Evolutionary conservation across 2,113 vertebrate genomes (phyloP).

Genomic region (Mormyrus lacerda): DNA sequence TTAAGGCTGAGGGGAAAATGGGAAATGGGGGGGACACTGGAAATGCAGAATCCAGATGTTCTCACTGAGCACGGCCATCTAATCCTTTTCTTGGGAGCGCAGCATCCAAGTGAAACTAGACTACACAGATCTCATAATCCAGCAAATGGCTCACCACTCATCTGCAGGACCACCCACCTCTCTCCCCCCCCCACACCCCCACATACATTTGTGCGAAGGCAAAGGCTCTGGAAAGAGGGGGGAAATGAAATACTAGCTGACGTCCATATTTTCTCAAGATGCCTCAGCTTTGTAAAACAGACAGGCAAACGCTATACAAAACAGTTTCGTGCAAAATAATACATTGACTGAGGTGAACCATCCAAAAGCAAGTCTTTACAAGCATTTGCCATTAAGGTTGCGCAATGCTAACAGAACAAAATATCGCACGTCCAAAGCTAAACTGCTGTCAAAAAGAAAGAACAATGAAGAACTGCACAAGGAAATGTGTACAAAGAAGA

Average conservation of each 20-base stretch:
- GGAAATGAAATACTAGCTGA: neutral
- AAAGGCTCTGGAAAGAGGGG: neutral
- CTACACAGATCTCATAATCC: neutral
- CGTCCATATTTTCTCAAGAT: neutral
- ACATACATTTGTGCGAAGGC: neutral
- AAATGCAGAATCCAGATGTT: slow-evolving; percentile 3
- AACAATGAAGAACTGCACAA: neutral
- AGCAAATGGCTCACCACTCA: neutral
- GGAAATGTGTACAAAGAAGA: neutral
- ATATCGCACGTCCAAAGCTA: neutral
- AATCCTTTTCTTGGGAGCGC: neutral
- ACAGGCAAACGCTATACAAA: neutral
- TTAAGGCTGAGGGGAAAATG: neutral
- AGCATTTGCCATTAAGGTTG: neutral
- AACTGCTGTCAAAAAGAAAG: neutral
- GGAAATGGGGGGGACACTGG: neutral
- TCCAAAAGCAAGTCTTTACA: neutral
- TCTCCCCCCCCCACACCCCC: neutral
- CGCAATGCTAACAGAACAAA: neutral
- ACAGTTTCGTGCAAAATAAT: neutral
- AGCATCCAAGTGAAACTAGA: neutral
- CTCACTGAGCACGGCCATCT: slow-evolving; percentile 1
- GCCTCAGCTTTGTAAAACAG: neutral
- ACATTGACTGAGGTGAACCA: neutral
- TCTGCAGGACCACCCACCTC: neutral